Evolutionary conservation across 2,888 invertebrate species (phyloP), one percentile per base, ranked within the genome.

Genomic region (Maniola hyperantus): DNA sequence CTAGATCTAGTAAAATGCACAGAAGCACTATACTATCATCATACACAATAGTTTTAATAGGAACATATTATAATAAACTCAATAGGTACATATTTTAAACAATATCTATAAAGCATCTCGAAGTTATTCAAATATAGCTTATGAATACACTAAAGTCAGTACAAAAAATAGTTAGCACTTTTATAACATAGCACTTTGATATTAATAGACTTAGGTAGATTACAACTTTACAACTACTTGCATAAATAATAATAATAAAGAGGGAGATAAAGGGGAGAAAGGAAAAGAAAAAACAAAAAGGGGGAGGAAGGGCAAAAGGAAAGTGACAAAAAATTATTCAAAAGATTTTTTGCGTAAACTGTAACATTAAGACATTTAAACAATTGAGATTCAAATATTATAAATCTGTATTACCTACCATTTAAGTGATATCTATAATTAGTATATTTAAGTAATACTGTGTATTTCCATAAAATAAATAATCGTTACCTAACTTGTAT

Each of bases 11-110:
- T 26, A 33, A 73, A 69, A 67, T 34, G 69, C 71, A 76, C 72
- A 67, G 6, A 61, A 64, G 71, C 76, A 76, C 74, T 55, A 64
- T n/a, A 76, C 74, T 62, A 62, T 66, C 72, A 71, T 60, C 20
- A 20, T 58, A 51, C 51, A 53, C 62, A 8, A 6, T 62, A 61
- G 61, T 51, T 36, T 20, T 15, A 34, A 13, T 11, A 60, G 42
- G 4, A 58, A 44, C 8, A 42, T 18, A 42, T 1, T 54, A 26
- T 26, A 4, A 4, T 26, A 15, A n/a, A n/a, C 39, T 10, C 39
- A 55, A 55, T 33, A 36, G 13, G n/a, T 42, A 42, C 58, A 44
- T 26, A 18, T n/a, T n/a, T n/a, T 36, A 55, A 18, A 39, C 6
- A 7, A 15, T 26, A 44, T 15, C 20, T 10, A 34, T 48, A 15